Base-by-base conservation (phyloP, 2,797 vertebrate species). In the Mus minutoides region DNA sequence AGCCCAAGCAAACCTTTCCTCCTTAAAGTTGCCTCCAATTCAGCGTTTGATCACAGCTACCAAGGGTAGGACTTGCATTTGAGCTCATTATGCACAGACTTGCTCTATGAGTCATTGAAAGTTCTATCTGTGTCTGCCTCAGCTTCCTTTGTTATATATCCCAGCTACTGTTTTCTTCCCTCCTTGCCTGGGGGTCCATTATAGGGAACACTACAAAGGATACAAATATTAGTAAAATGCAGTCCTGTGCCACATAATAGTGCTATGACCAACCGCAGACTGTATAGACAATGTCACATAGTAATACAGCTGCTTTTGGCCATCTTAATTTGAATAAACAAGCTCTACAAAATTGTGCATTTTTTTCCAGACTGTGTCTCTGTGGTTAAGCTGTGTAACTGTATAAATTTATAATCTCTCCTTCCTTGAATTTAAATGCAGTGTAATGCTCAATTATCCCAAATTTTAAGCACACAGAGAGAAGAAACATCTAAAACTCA, bases 381-480 rank as follows among this genome's bases (percentile, higher is more conserved):
- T 46, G 24, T 13, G 24, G 29, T 78, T 43, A 78, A 37, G 29
- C 37, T 92, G 29, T 49, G 34, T 76, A 43, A 62, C 19, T 37
- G 24, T 62, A 29, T 6, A 37, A n/a, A 62, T 22, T n/a, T 19
- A 82, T 37, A 46, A 76, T 43, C 14, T n/a, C 29, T 84, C n/a
- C 73, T 77, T 17, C 64, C 43, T 90, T 92, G 69, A 83, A 64
- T 31, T 86, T 93, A 86, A 86, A 64, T 67, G 5, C 77, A 83
- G 67, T 37, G 2, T 40, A 78, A 76, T 29, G 17, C 19, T 34
- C 56, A n/a, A 24, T 16, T 46, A 69, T 19, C 13, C 9, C 40
- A 21, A 64, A 58, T 91, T 95, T 83, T 78, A 76, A 91, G 84
- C n/a, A 40, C 52, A 77, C 40, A 91, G 29, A 84, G 34, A 78